Conservation (phyloP, 53 echinoderm and acorn worm genomes). For the Astropecten irregularis region DNA sequence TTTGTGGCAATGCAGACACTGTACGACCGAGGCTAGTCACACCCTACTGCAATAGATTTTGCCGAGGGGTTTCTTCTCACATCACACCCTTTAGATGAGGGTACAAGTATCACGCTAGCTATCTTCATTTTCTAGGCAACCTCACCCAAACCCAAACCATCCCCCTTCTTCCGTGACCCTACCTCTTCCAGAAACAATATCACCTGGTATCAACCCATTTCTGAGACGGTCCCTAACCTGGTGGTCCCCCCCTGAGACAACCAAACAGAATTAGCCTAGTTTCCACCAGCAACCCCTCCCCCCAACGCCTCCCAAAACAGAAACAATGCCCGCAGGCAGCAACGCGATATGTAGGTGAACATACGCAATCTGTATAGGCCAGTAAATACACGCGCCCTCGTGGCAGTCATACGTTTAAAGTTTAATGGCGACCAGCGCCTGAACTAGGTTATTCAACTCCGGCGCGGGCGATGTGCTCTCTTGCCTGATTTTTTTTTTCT, state of each 20-base stretch:
- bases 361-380: constrained; percentile 50
- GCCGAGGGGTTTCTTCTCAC: too few species aligned
- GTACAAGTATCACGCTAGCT: too few species aligned
- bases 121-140: too few species aligned
- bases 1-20: too few species aligned
- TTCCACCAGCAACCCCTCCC: constrained; percentile 42
- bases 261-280: constrained; percentile 64
- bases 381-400: constrained; percentile 15
- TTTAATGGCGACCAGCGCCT: constrained; percentile 2
- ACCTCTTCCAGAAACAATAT: too few species aligned
- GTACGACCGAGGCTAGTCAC: too few species aligned
- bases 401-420: constrained; percentile 46
- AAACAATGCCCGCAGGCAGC: constrained; percentile 55
- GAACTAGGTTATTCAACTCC: constrained; percentile 56
- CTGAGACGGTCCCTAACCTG: constrained; percentile 39
- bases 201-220: too few species aligned
- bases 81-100: too few species aligned
- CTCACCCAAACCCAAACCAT: too few species aligned
- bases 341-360: constrained; percentile 55
- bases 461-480: constrained; percentile 18
- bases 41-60: too few species aligned
- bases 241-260: constrained; percentile 47
- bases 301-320: constrained; percentile 48
- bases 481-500: constrained; percentile 13
- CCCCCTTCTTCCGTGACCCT: too few species aligned